Evolutionary conservation across 2,888 invertebrate genomes (phyloP), one percentile per base, ranked within the genome.

Genomic region (Lasioglossum vierecki): DNA sequence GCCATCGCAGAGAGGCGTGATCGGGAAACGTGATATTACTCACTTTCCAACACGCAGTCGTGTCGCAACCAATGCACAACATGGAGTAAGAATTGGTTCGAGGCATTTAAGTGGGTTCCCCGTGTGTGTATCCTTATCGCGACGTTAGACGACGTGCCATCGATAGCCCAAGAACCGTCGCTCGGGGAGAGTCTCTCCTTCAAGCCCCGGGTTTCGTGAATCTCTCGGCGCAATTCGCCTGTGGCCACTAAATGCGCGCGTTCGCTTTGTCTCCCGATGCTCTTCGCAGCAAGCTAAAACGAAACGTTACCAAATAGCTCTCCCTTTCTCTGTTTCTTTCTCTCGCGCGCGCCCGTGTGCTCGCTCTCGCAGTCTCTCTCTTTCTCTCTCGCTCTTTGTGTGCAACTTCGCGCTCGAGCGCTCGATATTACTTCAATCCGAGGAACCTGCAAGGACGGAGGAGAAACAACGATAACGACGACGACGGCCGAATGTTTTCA

Each of bases 31-130:
- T 77, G 84, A 89, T 85, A 88, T 90, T 91, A 93, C 93, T 94
- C 93, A 94, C 94, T 92, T 93, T 92, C 92, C 93, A 91, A 90
- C 92, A 92, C 91, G 92, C 91, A 92, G 90, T 90, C 92, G 92
- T 93, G 92, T 94, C 91, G 92, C 94, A 92, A 92, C 90, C 91
- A 89, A 93, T 91, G 93, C 91, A 92, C 94, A 94, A 94, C 94
- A 94, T 94, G 94, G 93, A 94, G 94, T 92, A 92, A 91, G 91
- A 89, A 91, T 93, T 92, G 91, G 91, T 92, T 91, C 88, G 89
- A 92, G 91, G 92, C 94, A 93, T 94, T 93, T 92, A 93, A 92
- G 92, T 91, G 85, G 87, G 85, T 88, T 82, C 84, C 85, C 72
- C 74, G 73, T 76, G 88, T 89, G 57, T n/a, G 57, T 57, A 11